A percentile compares a stretch with the other conserved stretches of the same genome.
Evolutionary conservation across 2,797 vertebrate genomes (phyloP).

Genomic region (Anas georgica): DNA sequence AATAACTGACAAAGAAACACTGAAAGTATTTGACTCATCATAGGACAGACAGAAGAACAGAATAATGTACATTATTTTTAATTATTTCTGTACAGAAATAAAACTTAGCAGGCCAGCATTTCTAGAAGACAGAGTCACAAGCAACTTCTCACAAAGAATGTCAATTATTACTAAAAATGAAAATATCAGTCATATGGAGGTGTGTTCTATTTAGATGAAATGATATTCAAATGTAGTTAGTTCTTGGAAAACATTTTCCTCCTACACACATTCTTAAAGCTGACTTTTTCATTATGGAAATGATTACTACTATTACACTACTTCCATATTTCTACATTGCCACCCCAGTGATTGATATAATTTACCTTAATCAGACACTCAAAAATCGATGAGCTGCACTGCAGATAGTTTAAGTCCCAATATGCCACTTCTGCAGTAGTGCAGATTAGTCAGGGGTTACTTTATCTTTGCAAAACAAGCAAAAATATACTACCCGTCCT

Average conservation of each 20-base stretch:
- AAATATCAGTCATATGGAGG: conserved; percentile 29
- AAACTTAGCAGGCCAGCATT: neutral
- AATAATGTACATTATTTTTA: neutral
- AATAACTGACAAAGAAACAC: neutral
- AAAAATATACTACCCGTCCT: neutral
- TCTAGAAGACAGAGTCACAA: neutral
- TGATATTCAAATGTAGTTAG: conserved; percentile 28
- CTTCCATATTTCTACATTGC: conserved; percentile 13
- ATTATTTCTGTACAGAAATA: neutral
- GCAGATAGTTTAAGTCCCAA: neutral
- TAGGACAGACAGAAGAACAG: neutral
- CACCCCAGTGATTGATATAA: conserved; percentile 12
- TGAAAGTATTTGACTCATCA: neutral
- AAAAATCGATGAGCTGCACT: neutral
- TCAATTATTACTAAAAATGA: conserved; percentile 28
- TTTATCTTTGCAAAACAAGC: neutral
- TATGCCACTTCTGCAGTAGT: neutral
- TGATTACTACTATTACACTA: conserved; percentile 31
- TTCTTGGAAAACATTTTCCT: conserved; percentile 61
- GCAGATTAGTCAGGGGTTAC: neutral
- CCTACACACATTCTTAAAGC: conserved; percentile 50
- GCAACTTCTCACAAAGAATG: neutral
- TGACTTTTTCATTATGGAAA: conserved; percentile 53
- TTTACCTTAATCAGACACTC: conserved; percentile 26
- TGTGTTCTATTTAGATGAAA: conserved; percentile 26